Evolutionary conservation across 2,888 invertebrate species (phyloP).

Genomic region (Atrina japonica): DNA sequence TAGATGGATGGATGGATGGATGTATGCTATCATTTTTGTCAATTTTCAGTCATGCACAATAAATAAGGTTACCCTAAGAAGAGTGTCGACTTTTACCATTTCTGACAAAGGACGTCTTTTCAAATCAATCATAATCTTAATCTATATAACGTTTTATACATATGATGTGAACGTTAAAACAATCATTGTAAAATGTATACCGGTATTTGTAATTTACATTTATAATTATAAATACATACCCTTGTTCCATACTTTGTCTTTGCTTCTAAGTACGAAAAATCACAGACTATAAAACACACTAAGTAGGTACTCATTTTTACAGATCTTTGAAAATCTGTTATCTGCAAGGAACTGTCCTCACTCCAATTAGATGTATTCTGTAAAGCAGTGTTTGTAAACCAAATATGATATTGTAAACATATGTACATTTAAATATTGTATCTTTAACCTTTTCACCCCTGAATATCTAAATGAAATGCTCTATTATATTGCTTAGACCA

Average conservation of each 20-base stretch:
- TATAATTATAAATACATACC: constrained; percentile 23
- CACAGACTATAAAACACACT: constrained; percentile 95
- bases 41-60: no score
- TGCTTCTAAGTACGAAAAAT: constrained; percentile 84
- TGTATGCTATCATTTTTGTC: no score
- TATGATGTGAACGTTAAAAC: not conserved
- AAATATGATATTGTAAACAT: not conserved
- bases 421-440: no score
- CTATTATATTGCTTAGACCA: no score
- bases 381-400: constrained; percentile 1
- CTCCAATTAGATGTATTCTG: constrained; percentile 45
- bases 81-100: no score
- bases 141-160: not conserved
- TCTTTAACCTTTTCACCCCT: no score
- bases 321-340: constrained; percentile 87
- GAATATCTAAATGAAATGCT: no score
- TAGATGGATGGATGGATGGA: no score
- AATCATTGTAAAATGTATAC: not conserved
- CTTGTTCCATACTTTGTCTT: constrained; percentile 49
- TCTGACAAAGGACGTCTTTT: no score
- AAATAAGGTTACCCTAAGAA: no score
- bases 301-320: constrained; percentile 97
- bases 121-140: no score
- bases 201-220: no score
- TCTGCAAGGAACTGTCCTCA: constrained; percentile 45